phyloP scores from a whole-genome alignment of 2,797 vertebrate genomes.

The Lepus townsendii region DNA sequence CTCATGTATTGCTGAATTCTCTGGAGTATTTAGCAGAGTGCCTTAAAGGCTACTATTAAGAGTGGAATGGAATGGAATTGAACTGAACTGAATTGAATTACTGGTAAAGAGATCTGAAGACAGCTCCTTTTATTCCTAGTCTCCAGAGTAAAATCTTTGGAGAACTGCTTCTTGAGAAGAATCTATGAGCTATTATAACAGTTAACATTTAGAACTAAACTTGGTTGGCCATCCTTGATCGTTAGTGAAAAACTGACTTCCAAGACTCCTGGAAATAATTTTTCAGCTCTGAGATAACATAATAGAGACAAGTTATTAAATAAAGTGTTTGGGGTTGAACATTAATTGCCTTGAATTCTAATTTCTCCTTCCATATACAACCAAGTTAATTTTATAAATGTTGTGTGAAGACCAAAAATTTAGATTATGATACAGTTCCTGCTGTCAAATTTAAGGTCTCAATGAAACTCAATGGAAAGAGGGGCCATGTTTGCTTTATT shows the following conservation, averaged over 20 bases:
- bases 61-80: conserved; percentile 52
- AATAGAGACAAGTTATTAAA: conserved; percentile 3
- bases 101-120: conserved; percentile 69
- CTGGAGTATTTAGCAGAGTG: conserved; percentile 61
- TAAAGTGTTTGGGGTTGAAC: not conserved
- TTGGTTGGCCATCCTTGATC: not conserved
- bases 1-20: conserved; percentile 68
- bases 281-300: conserved; percentile 57
- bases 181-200: conserved; percentile 50
- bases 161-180: conserved; percentile 68
- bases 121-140: conserved; percentile 61
- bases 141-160: conserved; percentile 70
- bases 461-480: not conserved
- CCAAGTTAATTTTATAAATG: conserved; percentile 27
- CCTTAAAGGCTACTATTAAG: conserved; percentile 67
- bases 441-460: conserved; percentile 37
- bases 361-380: not conserved
- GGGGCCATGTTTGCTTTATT: not conserved
- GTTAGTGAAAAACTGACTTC: conserved; percentile 61
- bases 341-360: conserved; percentile 48
- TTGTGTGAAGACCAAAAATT: not conserved
- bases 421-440: not conserved
- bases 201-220: conserved; percentile 66
- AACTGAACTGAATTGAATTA: conserved; percentile 66
- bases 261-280: conserved; percentile 40